Evolutionary conservation across 2,797 vertebrate species (phyloP).

Genomic region (Hipposideros larvatus): DNA sequence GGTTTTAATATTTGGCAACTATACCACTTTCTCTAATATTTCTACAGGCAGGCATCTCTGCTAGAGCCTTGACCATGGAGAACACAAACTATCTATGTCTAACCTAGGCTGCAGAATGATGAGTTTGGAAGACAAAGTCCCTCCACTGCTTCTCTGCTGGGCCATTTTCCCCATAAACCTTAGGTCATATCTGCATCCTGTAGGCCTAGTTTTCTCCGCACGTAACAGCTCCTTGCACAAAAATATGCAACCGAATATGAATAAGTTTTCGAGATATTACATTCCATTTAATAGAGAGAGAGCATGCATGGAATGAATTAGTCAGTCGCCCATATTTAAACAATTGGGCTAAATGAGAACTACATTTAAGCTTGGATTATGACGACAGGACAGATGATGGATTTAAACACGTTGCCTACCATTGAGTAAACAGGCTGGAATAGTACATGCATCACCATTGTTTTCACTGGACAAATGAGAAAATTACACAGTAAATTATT

Average conservation of each 20-base stretch:
- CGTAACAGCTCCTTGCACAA: background rate
- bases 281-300: background rate
- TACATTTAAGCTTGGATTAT: constrained; percentile 61
- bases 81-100: background rate
- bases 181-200: background rate
- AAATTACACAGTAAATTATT: constrained; percentile 70
- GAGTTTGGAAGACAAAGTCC: background rate
- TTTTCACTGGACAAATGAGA: constrained; percentile 69
- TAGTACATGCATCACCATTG: constrained; percentile 34
- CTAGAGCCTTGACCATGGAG: background rate
- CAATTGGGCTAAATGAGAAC: constrained; percentile 44
- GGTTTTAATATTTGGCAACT: background rate
- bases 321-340: background rate
- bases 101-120: background rate
- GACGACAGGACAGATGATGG: constrained; percentile 59
- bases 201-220: background rate
- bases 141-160: background rate
- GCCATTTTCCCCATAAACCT: accelerated
- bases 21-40: background rate
- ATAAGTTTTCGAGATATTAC: background rate
- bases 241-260: background rate
- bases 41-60: background rate
- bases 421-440: constrained; percentile 56
- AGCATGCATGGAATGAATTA: background rate
- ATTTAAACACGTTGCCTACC: constrained; percentile 64